Conservation (phyloP, 2,888 invertebrate genomes). For the Drosophila dives region DNA sequence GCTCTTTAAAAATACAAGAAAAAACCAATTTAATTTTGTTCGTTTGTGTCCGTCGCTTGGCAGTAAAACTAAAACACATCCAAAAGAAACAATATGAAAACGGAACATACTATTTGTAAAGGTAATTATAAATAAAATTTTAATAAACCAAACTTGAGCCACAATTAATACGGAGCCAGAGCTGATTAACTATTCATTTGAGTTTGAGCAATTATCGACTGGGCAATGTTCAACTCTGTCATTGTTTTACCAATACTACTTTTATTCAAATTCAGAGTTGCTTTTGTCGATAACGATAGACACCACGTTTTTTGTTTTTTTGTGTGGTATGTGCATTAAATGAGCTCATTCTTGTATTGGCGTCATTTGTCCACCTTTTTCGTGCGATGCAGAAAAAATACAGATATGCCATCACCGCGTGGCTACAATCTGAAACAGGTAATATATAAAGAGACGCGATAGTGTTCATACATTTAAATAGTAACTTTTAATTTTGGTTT, state of each 20-base stretch:
- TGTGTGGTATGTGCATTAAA: slow-evolving; percentile 84
- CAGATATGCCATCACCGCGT: slow-evolving; percentile 91
- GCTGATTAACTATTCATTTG: background rate
- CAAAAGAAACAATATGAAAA: slow-evolving; percentile 53
- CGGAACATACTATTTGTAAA: slow-evolving; percentile 69
- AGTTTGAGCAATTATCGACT: slow-evolving; percentile 8
- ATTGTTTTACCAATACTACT: slow-evolving; percentile 21
- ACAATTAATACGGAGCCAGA: slow-evolving; percentile 20
- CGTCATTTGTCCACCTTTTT: background rate
- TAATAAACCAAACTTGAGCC: slow-evolving; percentile 43
- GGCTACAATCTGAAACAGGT: slow-evolving; percentile 94
- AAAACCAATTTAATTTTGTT: slow-evolving; percentile 61
- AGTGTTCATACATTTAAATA: slow-evolving; percentile 88
- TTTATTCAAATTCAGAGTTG: slow-evolving; percentile 35
- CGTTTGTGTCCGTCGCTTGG: slow-evolving; percentile 67
- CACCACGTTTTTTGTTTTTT: slow-evolving; percentile 5
- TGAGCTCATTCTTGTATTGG: background rate
- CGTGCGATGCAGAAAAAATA: slow-evolving; percentile 77
- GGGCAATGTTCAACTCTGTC: background rate
- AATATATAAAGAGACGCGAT: slow-evolving; percentile 86
- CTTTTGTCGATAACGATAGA: slow-evolving; percentile 39
- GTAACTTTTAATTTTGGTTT: slow-evolving; percentile 42
- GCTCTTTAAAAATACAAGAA: slow-evolving; percentile 71
- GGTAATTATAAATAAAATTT: slow-evolving; percentile 73
- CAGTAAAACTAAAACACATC: slow-evolving; percentile 40